phyloP scores from a whole-genome alignment of 2,113 vertebrate species.

The Ciconia stormi region DNA sequence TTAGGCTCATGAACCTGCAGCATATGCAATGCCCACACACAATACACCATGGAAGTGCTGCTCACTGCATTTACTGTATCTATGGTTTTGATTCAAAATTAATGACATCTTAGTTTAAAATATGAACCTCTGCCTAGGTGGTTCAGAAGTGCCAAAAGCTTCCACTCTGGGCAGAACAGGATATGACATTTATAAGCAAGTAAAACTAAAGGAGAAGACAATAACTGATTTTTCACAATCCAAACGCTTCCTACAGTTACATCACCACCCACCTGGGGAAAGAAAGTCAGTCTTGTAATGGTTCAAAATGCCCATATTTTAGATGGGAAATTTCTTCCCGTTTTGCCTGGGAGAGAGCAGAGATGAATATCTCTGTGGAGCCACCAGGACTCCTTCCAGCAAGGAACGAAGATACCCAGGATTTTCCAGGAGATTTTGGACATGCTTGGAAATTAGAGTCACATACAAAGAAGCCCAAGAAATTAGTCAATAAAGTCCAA shows the following conservation, averaged over 20 bases:
- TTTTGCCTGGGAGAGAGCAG: not conserved
- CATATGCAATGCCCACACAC: not conserved
- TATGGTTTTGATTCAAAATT: not conserved
- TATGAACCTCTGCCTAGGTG: not conserved
- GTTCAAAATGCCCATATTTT: not conserved
- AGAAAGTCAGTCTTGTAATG: not conserved
- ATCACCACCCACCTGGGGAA: not conserved
- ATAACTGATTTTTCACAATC: not conserved
- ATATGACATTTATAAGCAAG: not conserved
- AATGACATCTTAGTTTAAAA: not conserved
- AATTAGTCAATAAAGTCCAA: not conserved
- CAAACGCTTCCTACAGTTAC: not conserved
- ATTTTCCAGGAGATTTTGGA: not conserved
- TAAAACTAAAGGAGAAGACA: not conserved
- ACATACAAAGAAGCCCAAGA: not conserved
- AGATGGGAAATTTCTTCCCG: not conserved
- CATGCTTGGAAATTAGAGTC: not conserved
- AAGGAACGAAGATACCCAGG: not conserved
- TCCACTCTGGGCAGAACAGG: not conserved
- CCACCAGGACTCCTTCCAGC: not conserved
- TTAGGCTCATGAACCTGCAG: not conserved
- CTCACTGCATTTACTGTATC: rapidly evolving
- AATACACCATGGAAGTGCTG: not conserved
- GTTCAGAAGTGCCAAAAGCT: not conserved
- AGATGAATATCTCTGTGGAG: not conserved